Conservation (phyloP, 2,113 vertebrate genomes). For the Dicrurus megarhynchus region DNA sequence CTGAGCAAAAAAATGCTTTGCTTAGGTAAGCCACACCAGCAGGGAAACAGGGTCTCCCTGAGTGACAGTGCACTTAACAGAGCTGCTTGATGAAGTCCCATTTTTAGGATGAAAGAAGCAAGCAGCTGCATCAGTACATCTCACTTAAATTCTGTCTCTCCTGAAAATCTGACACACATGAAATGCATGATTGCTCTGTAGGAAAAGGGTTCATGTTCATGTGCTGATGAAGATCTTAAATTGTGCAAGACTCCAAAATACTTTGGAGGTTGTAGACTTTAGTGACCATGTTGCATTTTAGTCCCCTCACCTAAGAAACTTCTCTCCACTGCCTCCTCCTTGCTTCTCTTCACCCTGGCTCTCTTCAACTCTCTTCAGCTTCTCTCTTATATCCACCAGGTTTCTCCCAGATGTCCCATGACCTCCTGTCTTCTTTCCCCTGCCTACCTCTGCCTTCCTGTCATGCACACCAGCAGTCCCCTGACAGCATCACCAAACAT, state of each 20-base stretch:
- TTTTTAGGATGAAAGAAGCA: neutral
- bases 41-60: neutral
- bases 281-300: neutral
- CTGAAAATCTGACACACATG: neutral
- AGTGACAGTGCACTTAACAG: neutral
- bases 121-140: neutral
- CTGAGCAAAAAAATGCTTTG: slow-evolving; percentile 36
- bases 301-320: neutral
- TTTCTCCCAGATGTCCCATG: neutral
- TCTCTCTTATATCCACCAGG: neutral
- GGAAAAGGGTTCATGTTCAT: neutral
- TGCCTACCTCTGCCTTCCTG: neutral
- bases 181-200: neutral
- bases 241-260: neutral
- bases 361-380: neutral
- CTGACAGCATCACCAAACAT: neutral
- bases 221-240: neutral
- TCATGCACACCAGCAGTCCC: neutral
- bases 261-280: neutral
- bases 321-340: neutral
- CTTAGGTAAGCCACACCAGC: slow-evolving; percentile 19
- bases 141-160: neutral
- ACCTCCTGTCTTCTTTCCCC: neutral
- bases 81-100: neutral
- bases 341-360: neutral